Base-by-base conservation (phyloP, 2,113 vertebrate genomes). In the Alaudala cheleensis region DNA sequence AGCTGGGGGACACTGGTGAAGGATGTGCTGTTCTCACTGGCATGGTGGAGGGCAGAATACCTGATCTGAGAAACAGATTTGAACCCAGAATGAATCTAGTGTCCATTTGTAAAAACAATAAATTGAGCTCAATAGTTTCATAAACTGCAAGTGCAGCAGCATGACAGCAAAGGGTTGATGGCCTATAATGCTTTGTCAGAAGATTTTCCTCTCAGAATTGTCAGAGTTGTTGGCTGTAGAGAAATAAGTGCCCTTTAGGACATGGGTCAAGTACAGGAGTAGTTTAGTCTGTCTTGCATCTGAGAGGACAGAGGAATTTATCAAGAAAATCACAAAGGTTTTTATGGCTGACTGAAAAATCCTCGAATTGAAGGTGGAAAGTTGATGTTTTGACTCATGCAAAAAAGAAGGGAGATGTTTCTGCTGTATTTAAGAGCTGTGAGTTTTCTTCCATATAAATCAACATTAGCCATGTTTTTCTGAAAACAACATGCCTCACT, bases 381-480 rank as follows among this genome's bases (percentile, higher is more conserved):
- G 47, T 57, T 94, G 96, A 92, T 86, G 56, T 92, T 97, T 95
- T 95, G 92, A 88, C 81, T 96, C 61, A 40, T 81, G 7, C 9
- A 95, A 96, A 82, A 49, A 83, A 83, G 69, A 78, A 93, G 39
- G 47, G 44, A 80, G 71, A 92, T 44, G 34, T 95, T 97, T 96
- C 78, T 86, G 69, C 69, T 70, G 45, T 83, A 44, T 94, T 95
- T 95, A 79, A 73, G 77, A 95, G 72, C 66, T 21, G n/a, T 3
- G 31, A 87, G 39, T 70, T 96, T 88, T n/a, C 33, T 49, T 90
- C 74, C 64, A 53, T 29, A 82, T 81, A 76, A 96, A 76, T 51
- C 83, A 93, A 85, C 50, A 83, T 92, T 96, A 92, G 93, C 92
- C 85, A 60, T 95, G 87, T 96, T 95, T 96, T 97, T 97, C 66